Conservation (phyloP, 2,797 vertebrate species). For the Pitangus sulphuratus region DNA sequence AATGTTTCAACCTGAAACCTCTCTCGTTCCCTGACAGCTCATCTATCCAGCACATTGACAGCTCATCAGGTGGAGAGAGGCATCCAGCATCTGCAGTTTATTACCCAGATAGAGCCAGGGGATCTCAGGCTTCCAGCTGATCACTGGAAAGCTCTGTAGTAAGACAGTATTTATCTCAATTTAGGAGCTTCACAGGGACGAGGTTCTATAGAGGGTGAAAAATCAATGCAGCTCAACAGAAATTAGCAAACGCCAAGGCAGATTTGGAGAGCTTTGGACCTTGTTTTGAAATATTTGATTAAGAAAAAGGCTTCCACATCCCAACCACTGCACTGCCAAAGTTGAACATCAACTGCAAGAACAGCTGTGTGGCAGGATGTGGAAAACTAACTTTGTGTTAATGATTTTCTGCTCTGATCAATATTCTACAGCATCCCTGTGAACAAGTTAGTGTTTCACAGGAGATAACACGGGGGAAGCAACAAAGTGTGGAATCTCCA, state of each 20-base stretch:
- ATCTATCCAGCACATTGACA: slow-evolving; percentile 53
- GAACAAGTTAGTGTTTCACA: slow-evolving; percentile 49
- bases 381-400: slow-evolving; percentile 45
- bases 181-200: slow-evolving; percentile 1
- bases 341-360: slow-evolving; percentile 48
- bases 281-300: slow-evolving; percentile 23
- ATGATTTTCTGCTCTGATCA: slow-evolving; percentile 55
- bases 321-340: neutral
- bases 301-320: neutral
- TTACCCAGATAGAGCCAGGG: slow-evolving; percentile 30
- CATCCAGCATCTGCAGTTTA: slow-evolving; percentile 59
- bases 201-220: neutral
- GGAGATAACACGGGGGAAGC: neutral
- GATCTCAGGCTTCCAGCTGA: slow-evolving; percentile 34
- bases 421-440: slow-evolving; percentile 24
- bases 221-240: neutral
- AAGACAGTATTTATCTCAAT: slow-evolving; percentile 36
- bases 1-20: slow-evolving; percentile 10
- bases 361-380: slow-evolving; percentile 9
- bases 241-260: neutral
- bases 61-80: slow-evolving; percentile 54
- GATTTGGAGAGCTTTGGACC: neutral
- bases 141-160: slow-evolving; percentile 21
- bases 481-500: neutral
- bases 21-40: slow-evolving; percentile 15